Evolutionary conservation across 2,888 invertebrate genomes (phyloP).

Genomic region (Hipparchia semele): DNA sequence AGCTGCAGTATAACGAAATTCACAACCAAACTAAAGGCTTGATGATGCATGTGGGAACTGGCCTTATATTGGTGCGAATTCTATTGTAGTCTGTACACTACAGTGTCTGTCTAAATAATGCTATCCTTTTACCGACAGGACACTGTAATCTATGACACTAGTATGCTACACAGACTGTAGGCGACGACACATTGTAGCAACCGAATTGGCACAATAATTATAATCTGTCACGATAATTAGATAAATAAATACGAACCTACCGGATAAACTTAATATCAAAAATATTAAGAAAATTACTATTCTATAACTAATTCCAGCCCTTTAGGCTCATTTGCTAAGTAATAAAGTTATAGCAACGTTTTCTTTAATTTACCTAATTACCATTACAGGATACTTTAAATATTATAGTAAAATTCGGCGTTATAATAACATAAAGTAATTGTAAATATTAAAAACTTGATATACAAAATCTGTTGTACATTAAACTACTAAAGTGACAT

Average conservation of each 20-base stretch:
- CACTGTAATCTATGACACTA: too few species aligned
- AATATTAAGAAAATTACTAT: background rate
- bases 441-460: constrained; percentile 49
- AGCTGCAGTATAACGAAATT: constrained; percentile 5
- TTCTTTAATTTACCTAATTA: constrained; percentile 1
- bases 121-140: too few species aligned
- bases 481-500: background rate
- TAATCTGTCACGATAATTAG: constrained; percentile 21
- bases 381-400: constrained; percentile 11
- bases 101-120: too few species aligned
- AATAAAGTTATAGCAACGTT: too few species aligned
- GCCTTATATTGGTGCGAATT: constrained; percentile 6
- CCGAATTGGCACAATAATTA: background rate
- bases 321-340: too few species aligned
- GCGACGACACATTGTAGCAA: background rate
- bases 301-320: too few species aligned
- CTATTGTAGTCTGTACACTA: background rate
- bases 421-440: constrained; percentile 45
- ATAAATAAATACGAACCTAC: background rate
- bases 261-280: background rate
- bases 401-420: constrained; percentile 36
- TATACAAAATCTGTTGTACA: constrained; percentile 5
- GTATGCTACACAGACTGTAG: too few species aligned
- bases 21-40: constrained; percentile 32
- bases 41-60: constrained; percentile 19